Evolutionary conservation across 2,888 invertebrate genomes (phyloP).

Genomic region (Ormyrus thymus): DNA sequence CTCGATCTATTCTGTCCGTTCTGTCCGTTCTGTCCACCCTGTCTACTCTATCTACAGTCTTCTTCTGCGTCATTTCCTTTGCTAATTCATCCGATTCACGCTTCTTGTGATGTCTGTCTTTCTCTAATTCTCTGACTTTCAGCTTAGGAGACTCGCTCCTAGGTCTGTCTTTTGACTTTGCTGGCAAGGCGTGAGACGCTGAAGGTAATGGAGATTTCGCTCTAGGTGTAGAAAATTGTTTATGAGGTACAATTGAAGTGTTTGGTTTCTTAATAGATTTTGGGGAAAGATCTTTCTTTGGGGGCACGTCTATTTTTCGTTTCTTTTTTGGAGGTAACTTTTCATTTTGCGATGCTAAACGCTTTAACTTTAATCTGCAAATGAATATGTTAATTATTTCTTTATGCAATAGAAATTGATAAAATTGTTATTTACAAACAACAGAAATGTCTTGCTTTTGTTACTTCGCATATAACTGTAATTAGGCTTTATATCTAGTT

Average conservation of each 20-base stretch:
- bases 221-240: constrained; percentile 54
- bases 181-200: constrained; percentile 59
- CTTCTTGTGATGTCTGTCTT: constrained; percentile 66
- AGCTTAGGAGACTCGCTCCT: constrained; percentile 69
- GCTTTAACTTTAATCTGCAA: constrained; percentile 69
- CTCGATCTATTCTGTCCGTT: neutral
- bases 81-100: constrained; percentile 56
- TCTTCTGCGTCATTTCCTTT: constrained; percentile 57
- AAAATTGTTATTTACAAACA: constrained; percentile 12
- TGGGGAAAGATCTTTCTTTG: constrained; percentile 59
- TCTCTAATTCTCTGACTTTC: constrained; percentile 63
- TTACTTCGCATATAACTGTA: neutral
- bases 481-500: neutral
- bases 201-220: constrained; percentile 62
- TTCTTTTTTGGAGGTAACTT: constrained; percentile 68
- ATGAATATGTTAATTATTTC: constrained; percentile 49
- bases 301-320: constrained; percentile 66
- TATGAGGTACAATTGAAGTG: constrained; percentile 41
- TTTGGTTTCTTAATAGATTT: constrained; percentile 53
- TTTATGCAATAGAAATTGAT: constrained; percentile 3
- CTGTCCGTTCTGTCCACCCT: constrained; percentile 18
- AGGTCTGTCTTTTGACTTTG: constrained; percentile 67
- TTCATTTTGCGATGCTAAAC: constrained; percentile 68
- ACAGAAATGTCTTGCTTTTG: neutral
- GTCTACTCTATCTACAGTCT: constrained; percentile 48